These are phyloP conservation scores for Cryptoprocta ferox DNA, from an alignment of 2,797 vertebrate species.

Conservation along the genomic window DNA sequence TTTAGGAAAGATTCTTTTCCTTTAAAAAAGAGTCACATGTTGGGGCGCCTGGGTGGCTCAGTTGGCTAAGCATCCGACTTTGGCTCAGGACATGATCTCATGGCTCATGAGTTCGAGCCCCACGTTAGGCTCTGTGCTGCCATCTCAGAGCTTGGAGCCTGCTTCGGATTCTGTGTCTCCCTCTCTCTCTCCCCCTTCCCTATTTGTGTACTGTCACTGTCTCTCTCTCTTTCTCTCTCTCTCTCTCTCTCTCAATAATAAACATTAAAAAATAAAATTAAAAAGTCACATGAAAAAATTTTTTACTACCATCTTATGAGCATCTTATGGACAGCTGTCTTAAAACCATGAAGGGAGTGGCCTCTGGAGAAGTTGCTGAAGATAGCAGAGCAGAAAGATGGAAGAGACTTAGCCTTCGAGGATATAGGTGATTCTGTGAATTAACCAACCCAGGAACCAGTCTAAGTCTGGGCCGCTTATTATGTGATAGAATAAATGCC, in stretches of 20 bases:
- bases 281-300: neutral
- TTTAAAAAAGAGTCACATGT: neutral
- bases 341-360: neutral
- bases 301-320: neutral
- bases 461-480: neutral
- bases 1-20: neutral
- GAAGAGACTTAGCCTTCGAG: neutral
- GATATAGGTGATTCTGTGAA: neutral
- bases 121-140: no score
- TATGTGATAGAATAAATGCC: neutral
- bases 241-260: no score
- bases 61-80: no score
- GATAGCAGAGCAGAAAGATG: neutral
- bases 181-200: no score
- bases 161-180: no score
- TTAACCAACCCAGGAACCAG: neutral
- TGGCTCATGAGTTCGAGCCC: no score
- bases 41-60: no score
- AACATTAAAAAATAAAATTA: no score
- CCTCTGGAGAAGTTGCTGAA: neutral
- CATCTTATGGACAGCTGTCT: neutral
- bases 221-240: no score
- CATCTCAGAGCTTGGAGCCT: no score
- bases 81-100: no score
- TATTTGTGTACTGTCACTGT: no score